Percentiles rank a stretch among this genome's conserved stretches.
These are phyloP conservation scores for Caiman crocodilus DNA, from an alignment of 2,797 vertebrate genomes.

Conservation along the genomic window DNA sequence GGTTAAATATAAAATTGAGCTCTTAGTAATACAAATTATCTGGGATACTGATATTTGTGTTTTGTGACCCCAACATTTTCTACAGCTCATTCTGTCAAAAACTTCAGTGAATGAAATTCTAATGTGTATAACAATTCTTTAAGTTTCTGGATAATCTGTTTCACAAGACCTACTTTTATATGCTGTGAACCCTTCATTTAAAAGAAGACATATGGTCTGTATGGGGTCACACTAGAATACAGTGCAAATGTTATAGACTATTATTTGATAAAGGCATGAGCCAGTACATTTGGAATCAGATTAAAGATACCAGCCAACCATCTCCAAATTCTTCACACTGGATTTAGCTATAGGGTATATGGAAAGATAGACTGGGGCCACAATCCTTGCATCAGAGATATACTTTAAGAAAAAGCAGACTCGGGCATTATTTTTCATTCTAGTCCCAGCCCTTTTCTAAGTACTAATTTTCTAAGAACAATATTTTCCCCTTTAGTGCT, in stretches of 20 bases:
- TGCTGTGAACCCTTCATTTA: constrained; percentile 49
- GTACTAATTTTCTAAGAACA: not conserved
- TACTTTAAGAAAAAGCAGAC: not conserved
- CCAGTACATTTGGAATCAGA: constrained; percentile 18
- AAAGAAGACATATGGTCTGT: constrained; percentile 53
- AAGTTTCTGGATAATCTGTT: not conserved
- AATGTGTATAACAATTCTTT: not conserved
- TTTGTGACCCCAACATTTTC: constrained; percentile 53
- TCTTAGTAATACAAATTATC: not conserved
- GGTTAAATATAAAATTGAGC: not conserved
- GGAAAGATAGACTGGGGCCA: not conserved
- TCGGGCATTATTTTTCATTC: not conserved
- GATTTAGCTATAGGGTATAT: not conserved
- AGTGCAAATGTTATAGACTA: constrained; percentile 39
- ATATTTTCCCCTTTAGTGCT: constrained; percentile 43
- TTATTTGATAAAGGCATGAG: not conserved
- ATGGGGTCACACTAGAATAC: constrained; percentile 50
- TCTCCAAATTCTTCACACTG: constrained; percentile 34
- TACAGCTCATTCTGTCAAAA: constrained; percentile 41
- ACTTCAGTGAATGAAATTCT: not conserved
- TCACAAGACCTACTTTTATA: not conserved
- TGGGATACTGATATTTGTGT: constrained; percentile 40
- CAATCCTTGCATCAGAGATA: not conserved
- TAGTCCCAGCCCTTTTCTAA: not conserved
- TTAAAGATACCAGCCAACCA: not conserved